Conservation (phyloP, 2,113 vertebrate species). For the Cisticola juncidis region DNA sequence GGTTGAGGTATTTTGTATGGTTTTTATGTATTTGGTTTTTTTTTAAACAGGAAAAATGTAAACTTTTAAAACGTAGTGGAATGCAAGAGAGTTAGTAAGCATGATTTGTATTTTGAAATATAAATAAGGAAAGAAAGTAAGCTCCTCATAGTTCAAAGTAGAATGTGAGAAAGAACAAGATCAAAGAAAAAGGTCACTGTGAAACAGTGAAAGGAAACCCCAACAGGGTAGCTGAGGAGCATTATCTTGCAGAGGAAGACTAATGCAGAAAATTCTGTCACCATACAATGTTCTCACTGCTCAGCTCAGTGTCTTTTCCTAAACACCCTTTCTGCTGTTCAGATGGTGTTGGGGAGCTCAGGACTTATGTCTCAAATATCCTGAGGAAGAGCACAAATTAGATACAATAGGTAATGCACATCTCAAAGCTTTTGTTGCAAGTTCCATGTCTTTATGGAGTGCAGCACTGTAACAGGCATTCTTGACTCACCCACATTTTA, state of each 20-base stretch:
- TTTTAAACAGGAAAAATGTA: background rate
- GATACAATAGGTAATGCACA: background rate
- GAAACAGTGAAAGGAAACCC: background rate
- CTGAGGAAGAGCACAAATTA: background rate
- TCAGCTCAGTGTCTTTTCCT: background rate
- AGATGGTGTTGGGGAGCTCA: background rate
- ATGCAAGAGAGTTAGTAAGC: background rate
- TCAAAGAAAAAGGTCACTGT: background rate
- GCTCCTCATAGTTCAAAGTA: background rate
- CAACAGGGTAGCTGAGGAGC: background rate
- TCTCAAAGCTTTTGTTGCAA: background rate
- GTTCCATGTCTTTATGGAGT: background rate
- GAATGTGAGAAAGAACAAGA: background rate
- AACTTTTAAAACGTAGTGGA: background rate
- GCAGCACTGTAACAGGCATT: background rate
- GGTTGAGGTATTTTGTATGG: background rate
- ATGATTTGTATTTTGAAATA: background rate
- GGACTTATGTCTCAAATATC: background rate
- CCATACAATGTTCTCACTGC: background rate
- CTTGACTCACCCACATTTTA: background rate
- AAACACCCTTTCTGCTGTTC: background rate
- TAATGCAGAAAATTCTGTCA: background rate
- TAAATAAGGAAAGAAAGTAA: background rate
- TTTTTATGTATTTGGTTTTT: background rate
- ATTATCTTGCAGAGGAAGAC: background rate